A percentile compares a stretch with the other conserved stretches of the same genome.
These are phyloP conservation scores for Alitta virens DNA, from an alignment of 2,888 invertebrate species.

Conservation along the genomic window DNA sequence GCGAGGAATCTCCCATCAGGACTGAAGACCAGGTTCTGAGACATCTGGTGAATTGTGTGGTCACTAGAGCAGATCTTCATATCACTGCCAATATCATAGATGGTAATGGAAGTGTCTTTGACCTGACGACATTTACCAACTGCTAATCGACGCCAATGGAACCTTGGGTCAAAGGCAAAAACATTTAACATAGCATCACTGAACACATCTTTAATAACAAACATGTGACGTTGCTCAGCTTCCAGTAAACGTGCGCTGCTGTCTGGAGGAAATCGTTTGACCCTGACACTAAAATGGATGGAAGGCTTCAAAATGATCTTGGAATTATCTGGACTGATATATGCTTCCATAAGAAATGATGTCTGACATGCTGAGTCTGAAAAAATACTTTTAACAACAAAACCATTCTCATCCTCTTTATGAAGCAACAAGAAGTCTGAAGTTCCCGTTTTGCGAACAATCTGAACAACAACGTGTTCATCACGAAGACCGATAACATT, in stretches of 20 bases:
- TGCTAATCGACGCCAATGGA: not conserved
- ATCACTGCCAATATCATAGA: not conserved
- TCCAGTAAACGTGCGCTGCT: not conserved
- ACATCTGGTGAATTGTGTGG: not conserved
- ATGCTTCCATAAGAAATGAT: constrained; percentile 1
- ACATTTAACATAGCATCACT: not conserved
- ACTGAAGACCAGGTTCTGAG: constrained; percentile 1
- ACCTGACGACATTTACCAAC: not conserved
- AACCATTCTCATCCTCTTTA: not conserved
- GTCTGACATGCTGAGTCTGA: not conserved
- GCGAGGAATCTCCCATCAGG: constrained; percentile 3
- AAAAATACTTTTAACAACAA: not conserved
- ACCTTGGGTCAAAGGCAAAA: constrained; percentile 6
- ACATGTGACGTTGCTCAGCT: not conserved
- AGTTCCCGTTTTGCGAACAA: not conserved
- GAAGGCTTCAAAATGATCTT: constrained; percentile 7
- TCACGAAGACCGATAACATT: not conserved
- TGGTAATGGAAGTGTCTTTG: not conserved
- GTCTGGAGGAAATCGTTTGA: not conserved
- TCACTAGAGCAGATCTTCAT: not conserved
- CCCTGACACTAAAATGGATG: not conserved
- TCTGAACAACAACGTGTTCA: constrained; percentile 2
- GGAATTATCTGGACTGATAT: constrained; percentile 1
- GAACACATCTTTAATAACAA: not conserved
- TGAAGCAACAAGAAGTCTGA: not conserved